Base-by-base conservation (phyloP, 2,113 vertebrate species). In the Prochilodus magdalenae region DNA sequence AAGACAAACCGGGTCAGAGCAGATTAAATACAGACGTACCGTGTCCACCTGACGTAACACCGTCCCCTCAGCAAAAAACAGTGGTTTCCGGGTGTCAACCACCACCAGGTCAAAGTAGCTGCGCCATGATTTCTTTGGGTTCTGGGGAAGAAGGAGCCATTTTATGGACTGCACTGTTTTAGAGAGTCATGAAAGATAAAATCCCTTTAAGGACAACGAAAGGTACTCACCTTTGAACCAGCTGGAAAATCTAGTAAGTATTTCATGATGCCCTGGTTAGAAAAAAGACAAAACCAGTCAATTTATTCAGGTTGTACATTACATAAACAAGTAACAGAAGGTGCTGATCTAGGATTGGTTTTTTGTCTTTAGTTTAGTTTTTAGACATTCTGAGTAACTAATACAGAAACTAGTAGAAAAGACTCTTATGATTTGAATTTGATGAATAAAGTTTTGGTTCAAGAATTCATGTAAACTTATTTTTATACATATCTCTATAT, bases 21-120 rank as follows among this genome's bases (percentile, higher is more conserved):
- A 11, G 16, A 30, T 1, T 15, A 1, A 26, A 49, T n/a, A 49
- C 27, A 22, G 13, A 12, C 85, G 5, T 67, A 96, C 96, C 75
- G 84, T 95, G 91, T 95, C 93, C 22, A 98, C 95, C 90, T 96
- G 94, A 85, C 96, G 95, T 77, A 96, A 92, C 49, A 96, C 95
- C 0, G 91, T 96, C 27, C 95, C 96, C 44, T 94, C 95, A 0
- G 85, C 94, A 0, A 97, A 97, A 88, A 96, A 96, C 76, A 91
- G 80, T 0, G 96, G 95, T 78, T 97, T 97, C 77, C 89, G 92
- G 0, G 94, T 95, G 77, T 98, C 96, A 77, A 98, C 96, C 30
- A 97, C 92, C 0, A 95, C 90, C 53, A 96, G 91, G 86, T 96
- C 93, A 0, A 97, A 97, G 81, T 86, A 97, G 59, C 93, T 90